phyloP scores from a whole-genome alignment of 2,797 vertebrate genomes.

The Enteromius viviparus region DNA sequence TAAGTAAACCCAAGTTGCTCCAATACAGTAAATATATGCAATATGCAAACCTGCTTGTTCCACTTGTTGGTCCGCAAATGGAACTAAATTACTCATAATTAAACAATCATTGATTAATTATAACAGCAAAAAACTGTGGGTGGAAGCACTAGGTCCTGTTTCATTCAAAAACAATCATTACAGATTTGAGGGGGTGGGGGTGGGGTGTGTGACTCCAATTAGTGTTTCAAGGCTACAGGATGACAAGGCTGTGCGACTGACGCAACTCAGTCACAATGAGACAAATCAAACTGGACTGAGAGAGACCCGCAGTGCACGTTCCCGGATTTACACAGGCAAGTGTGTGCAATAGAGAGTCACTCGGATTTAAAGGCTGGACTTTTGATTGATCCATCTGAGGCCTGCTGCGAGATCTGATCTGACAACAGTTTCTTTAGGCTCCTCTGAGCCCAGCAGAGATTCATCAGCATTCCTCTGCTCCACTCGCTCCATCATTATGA shows the following conservation, averaged over 20 bases:
- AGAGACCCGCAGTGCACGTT: constrained; percentile 13
- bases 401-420: constrained; percentile 33
- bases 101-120: constrained; percentile 3
- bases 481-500: constrained; percentile 44
- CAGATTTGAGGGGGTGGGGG: too few species aligned
- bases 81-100: constrained; percentile 19
- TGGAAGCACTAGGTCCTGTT: neutral
- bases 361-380: constrained; percentile 23
- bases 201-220: neutral
- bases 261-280: constrained; percentile 25
- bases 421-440: constrained; percentile 44
- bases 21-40: too few species aligned
- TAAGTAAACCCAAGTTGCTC: neutral
- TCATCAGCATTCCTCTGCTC: constrained; percentile 37
- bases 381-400: constrained; percentile 45
- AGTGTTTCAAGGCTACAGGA: constrained; percentile 8
- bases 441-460: constrained; percentile 19
- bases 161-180: constrained; percentile 2
- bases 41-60: too few species aligned
- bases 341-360: constrained; percentile 36
- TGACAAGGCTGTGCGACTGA: constrained; percentile 6
- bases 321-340: constrained; percentile 35
- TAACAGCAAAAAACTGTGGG: neutral
- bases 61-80: constrained; percentile 3
- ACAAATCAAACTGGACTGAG: constrained; percentile 39